Conservation (phyloP, 2,797 vertebrate species). For the Cossypha polioptera region DNA sequence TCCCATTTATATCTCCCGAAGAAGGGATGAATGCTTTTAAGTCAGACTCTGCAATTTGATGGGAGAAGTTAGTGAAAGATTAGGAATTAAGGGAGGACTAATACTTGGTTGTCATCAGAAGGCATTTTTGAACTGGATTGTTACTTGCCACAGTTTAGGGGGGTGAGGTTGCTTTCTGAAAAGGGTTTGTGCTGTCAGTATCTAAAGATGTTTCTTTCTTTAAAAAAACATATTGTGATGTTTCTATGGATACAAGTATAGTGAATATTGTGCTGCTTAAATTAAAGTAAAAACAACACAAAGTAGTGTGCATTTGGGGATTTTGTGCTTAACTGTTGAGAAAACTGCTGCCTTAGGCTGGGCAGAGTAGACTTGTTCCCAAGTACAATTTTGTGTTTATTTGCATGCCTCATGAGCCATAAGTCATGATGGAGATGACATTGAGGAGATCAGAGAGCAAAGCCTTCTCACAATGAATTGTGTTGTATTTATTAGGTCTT, state of each 20-base stretch:
- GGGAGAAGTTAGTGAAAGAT: neutral
- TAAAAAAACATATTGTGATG: neutral
- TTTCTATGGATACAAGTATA: slow-evolving; percentile 34
- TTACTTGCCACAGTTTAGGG: neutral
- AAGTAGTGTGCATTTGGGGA: neutral
- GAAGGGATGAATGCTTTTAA: neutral
- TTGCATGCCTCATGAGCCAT: neutral
- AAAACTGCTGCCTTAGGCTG: neutral
- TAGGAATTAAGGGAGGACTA: neutral
- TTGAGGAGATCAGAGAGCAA: neutral
- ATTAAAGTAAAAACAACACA: neutral
- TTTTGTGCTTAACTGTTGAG: neutral
- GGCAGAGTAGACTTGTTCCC: neutral
- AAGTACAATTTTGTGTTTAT: neutral
- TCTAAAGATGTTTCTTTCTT: neutral
- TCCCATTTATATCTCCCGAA: slow-evolving; percentile 27
- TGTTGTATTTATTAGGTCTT: slow-evolving; percentile 33
- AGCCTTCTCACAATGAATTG: neutral
- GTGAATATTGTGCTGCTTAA: neutral
- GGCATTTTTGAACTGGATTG: neutral
- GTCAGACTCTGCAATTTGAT: neutral
- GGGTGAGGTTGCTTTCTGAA: neutral
- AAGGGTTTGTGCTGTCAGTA: neutral
- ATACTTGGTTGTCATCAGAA: neutral
- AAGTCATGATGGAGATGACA: neutral